Conservation (phyloP, 2,888 invertebrate genomes). For the Phaedon cochleariae region DNA sequence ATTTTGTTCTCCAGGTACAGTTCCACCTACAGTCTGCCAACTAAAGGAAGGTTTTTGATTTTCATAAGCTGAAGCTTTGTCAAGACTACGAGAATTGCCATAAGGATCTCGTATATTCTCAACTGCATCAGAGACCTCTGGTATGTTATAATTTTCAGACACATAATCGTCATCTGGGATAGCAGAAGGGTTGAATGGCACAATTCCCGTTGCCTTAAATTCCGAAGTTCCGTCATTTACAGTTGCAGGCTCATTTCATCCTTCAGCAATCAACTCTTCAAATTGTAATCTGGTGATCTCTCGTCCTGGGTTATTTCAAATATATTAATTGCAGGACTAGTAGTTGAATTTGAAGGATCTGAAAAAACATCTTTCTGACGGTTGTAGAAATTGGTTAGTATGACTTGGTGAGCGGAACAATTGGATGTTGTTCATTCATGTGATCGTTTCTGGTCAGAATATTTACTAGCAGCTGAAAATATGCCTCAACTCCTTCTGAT, state of each 20-base stretch:
- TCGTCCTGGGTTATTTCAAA: conserved; percentile 2
- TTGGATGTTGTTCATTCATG: background rate
- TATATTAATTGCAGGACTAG: background rate
- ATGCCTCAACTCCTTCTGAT: conserved; percentile 27
- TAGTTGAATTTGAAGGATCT: background rate
- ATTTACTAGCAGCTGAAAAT: conserved; percentile 33
- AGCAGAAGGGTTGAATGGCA: background rate
- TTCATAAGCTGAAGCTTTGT: background rate
- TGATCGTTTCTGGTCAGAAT: conserved; percentile 3
- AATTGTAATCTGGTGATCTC: background rate
- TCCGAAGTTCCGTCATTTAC: too few species aligned
- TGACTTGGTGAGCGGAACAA: background rate
- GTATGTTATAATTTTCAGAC: background rate
- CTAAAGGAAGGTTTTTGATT: too few species aligned
- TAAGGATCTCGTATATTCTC: background rate
- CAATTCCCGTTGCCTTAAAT: too few species aligned
- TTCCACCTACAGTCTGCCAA: too few species aligned
- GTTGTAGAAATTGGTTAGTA: background rate
- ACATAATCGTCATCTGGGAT: conserved; percentile 1
- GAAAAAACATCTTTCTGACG: background rate
- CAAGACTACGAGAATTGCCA: background rate
- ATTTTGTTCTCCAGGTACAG: too few species aligned
- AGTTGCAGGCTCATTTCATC: too few species aligned
- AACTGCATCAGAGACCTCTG: background rate
- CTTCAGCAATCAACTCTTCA: background rate